Percentiles rank a stretch among this genome's conserved stretches.
Evolutionary conservation across 2,113 vertebrate species (phyloP).

Genomic region (Ramphastos sulfuratus): DNA sequence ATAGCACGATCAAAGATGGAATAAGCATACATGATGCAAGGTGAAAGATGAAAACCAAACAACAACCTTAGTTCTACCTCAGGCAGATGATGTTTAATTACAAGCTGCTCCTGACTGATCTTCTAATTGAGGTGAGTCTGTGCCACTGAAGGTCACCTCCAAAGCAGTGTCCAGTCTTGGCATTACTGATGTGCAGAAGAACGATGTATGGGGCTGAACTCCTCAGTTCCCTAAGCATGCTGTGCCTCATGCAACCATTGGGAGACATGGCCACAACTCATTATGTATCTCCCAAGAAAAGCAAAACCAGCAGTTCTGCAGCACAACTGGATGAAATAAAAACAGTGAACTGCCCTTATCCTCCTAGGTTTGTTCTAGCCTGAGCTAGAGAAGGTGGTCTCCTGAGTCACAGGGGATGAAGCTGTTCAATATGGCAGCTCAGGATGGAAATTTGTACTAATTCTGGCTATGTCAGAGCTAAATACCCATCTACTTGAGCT

Average conservation of each 20-base stretch:
- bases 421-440: not conserved
- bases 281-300: not conserved
- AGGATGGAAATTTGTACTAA: not conserved
- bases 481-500: slow-evolving; percentile 13
- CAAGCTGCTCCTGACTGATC: not conserved
- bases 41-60: not conserved
- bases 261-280: not conserved
- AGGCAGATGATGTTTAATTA: not conserved
- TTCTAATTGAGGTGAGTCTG: not conserved
- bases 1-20: not conserved
- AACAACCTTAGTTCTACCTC: not conserved
- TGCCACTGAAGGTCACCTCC: not conserved
- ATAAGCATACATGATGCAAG: not conserved
- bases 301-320: not conserved
- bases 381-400: not conserved
- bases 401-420: not conserved
- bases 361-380: not conserved
- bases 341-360: not conserved
- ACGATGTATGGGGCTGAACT: not conserved
- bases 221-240: not conserved
- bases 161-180: not conserved
- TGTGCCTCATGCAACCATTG: not conserved
- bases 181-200: not conserved
- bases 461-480: slow-evolving; percentile 21
- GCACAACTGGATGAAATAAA: not conserved